These are phyloP conservation scores for Epinephelus malabaricus DNA, from an alignment of 2,797 vertebrate genomes.

Conservation along the genomic window DNA sequence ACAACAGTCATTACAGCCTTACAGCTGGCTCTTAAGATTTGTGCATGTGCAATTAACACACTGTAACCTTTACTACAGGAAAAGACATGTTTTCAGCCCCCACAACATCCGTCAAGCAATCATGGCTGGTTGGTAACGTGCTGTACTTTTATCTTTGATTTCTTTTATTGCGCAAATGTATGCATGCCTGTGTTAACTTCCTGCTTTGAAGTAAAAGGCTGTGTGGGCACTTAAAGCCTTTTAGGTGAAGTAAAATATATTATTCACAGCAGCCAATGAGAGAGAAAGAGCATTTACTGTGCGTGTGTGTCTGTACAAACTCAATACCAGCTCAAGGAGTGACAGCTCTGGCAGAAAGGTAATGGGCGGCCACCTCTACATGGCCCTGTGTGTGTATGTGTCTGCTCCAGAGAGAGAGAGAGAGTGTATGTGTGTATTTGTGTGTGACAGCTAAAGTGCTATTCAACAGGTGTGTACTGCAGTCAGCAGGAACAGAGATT, in stretches of 20 bases:
- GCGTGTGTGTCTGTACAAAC: slow-evolving; percentile 40
- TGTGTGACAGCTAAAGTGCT: slow-evolving; percentile 55
- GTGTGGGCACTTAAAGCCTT: slow-evolving; percentile 59
- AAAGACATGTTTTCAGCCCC: slow-evolving; percentile 57
- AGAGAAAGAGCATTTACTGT: slow-evolving; percentile 21
- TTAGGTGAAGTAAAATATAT: slow-evolving; percentile 56
- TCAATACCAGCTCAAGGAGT: slow-evolving; percentile 37
- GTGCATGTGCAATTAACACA: slow-evolving; percentile 53
- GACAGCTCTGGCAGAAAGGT: slow-evolving; percentile 60
- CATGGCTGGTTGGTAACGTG: slow-evolving; percentile 33
- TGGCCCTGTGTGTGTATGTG: slow-evolving; percentile 44
- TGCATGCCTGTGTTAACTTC: slow-evolving; percentile 40
- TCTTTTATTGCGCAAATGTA: slow-evolving; percentile 56
- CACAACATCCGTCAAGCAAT: slow-evolving; percentile 55
- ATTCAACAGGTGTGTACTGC: slow-evolving; percentile 64
- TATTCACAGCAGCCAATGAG: slow-evolving; percentile 54
- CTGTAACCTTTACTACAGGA: slow-evolving; percentile 58
- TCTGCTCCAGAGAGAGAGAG: slow-evolving; percentile 15
- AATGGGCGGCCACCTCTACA: slow-evolving; percentile 49
- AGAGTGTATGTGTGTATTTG: slow-evolving; percentile 15
- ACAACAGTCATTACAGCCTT: slow-evolving; percentile 37
- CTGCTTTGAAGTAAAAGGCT: slow-evolving; percentile 62
- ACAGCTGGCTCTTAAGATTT: slow-evolving; percentile 41
- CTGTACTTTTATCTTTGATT: slow-evolving; percentile 42
- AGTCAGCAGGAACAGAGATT: slow-evolving; percentile 61